A percentile compares a stretch with the other conserved stretches of the same genome.
phyloP scores from a whole-genome alignment of 1,140 invertebrate species.

The Atta texana region DNA sequence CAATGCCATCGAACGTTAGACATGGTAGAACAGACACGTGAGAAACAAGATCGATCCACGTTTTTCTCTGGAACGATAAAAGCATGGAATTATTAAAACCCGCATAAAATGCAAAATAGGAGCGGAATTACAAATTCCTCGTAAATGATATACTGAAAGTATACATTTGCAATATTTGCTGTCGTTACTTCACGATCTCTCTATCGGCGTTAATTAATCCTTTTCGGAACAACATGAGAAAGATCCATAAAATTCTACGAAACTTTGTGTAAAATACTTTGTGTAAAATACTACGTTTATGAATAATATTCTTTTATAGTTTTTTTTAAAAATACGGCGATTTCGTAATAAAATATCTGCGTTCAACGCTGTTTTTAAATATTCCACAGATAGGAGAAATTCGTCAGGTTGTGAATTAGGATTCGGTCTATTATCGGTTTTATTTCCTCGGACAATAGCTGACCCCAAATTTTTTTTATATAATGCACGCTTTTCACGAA shows the following conservation, averaged over 20 bases:
- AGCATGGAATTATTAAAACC: constrained; percentile 17
- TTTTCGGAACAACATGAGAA: background rate
- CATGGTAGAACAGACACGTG: background rate
- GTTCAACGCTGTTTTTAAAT: background rate
- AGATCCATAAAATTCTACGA: constrained; percentile 24
- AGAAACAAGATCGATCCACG: constrained; percentile 25
- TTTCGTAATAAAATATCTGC: constrained; percentile 10
- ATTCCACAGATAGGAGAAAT: background rate
- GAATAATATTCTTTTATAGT: background rate
- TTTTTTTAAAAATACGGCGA: background rate
- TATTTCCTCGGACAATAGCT: constrained; percentile 14
- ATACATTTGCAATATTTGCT: background rate
- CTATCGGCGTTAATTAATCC: constrained; percentile 11
- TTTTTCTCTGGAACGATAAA: constrained; percentile 22
- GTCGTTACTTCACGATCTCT: constrained; percentile 5
- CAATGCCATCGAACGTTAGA: background rate
- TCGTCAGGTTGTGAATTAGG: background rate
- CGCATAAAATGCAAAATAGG: constrained; percentile 40
- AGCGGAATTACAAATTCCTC: constrained; percentile 32
- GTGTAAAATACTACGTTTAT: background rate
- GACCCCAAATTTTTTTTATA: constrained; percentile 8
- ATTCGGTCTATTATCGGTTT: constrained; percentile 29
- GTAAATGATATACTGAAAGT: constrained; percentile 14
- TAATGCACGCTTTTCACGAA: background rate
- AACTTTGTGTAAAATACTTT: background rate